phyloP scores from a whole-genome alignment of 1,140 invertebrate species.

The Araneus ventricosus region DNA sequence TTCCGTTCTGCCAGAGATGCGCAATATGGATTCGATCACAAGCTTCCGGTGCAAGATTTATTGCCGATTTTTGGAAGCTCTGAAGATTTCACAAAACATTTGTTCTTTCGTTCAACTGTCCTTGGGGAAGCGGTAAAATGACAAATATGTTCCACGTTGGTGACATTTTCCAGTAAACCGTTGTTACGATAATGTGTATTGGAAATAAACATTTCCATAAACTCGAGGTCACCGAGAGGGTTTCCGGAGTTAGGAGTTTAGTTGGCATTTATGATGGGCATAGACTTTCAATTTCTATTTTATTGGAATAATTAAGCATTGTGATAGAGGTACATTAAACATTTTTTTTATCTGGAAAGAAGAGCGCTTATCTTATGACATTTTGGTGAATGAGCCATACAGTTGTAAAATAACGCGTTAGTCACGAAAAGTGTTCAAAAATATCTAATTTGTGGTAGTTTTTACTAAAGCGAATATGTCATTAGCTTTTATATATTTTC shows the following conservation, averaged over 20 bases:
- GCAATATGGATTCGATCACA: slow-evolving; percentile 26
- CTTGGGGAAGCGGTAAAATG: not conserved
- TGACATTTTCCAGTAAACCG: not conserved
- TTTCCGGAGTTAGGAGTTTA: not conserved
- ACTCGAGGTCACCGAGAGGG: not conserved
- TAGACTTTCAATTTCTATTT: not conserved
- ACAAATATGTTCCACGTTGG: not conserved
- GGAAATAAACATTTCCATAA: not conserved
- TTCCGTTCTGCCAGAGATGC: not conserved
- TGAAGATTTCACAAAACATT: slow-evolving; percentile 5
- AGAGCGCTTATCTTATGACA: not conserved
- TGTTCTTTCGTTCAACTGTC: not conserved
- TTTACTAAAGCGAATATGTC: too few species aligned
- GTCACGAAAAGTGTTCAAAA: too few species aligned
- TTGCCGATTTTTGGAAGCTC: not conserved
- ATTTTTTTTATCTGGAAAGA: not conserved
- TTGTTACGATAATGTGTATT: not conserved
- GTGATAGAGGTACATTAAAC: not conserved
- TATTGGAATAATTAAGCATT: not conserved
- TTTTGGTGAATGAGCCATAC: not conserved
- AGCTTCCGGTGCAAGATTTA: slow-evolving; percentile 41
- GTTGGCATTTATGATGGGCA: not conserved
- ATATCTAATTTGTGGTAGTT: too few species aligned
- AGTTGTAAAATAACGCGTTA: too few species aligned
- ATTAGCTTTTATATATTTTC: too few species aligned